Percentiles rank a stretch among this genome's conserved stretches.
phyloP scores from a whole-genome alignment of 2,797 vertebrate species.

The Ctenochaetus hawaiiensis region DNA sequence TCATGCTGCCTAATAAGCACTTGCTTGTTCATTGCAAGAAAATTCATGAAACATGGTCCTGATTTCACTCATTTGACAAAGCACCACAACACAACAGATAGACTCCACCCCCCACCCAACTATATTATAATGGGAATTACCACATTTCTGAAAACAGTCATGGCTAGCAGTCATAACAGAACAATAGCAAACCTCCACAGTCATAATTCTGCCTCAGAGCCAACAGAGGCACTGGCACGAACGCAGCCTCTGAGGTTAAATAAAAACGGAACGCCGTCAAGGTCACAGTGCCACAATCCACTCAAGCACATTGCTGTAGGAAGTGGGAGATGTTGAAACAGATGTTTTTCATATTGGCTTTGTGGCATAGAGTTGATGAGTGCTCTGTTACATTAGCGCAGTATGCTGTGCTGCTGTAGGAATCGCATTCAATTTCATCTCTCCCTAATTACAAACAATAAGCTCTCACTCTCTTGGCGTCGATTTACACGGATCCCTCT shows the following conservation, averaged over 20 bases:
- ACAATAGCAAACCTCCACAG: conserved; percentile 68
- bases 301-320: conserved; percentile 74
- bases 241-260: conserved; percentile 57
- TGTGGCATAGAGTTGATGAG: conserved; percentile 77
- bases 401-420: conserved; percentile 71
- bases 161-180: conserved; percentile 65
- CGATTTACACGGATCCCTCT: conserved; percentile 65
- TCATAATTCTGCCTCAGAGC: conserved; percentile 65
- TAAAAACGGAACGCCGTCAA: conserved; percentile 76
- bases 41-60: conserved; percentile 31
- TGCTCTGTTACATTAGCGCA: conserved; percentile 77
- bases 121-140: conserved; percentile 57
- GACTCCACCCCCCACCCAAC: conserved; percentile 42
- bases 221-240: conserved; percentile 60
- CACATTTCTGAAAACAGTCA: conserved; percentile 69
- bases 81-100: conserved; percentile 42
- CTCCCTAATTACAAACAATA: conserved; percentile 77
- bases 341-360: conserved; percentile 84
- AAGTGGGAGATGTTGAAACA: conserved; percentile 85
- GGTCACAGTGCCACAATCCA: conserved; percentile 80
- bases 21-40: conserved; percentile 24
- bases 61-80: conserved; percentile 48
- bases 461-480: conserved; percentile 62
- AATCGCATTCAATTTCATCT: conserved; percentile 77
- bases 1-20: conserved; percentile 28